Percentiles rank a stretch among this genome's conserved stretches.
phyloP scores from a whole-genome alignment of 2,113 vertebrate genomes.

The Sapayoa aenigma region DNA sequence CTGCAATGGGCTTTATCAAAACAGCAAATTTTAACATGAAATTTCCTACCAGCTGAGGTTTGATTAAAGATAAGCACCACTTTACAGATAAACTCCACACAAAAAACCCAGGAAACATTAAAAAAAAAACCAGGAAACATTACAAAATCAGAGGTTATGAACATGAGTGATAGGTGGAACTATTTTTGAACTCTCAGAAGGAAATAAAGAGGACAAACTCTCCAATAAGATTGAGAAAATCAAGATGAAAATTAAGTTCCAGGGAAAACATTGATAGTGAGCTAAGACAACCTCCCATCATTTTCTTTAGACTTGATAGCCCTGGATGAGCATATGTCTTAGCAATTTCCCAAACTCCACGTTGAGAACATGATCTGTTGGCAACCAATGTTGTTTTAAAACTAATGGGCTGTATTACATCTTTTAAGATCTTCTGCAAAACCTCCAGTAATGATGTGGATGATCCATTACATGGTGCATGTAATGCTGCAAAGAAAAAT shows the following conservation, averaged over 20 bases:
- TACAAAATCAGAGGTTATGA: background rate
- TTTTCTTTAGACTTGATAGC: background rate
- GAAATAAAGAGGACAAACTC: background rate
- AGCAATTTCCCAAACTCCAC: background rate
- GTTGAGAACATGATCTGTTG: background rate
- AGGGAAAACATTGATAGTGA: background rate
- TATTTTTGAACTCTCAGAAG: background rate
- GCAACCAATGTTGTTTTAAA: background rate
- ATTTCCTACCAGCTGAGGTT: background rate
- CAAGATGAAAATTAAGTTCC: background rate
- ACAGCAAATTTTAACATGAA: background rate
- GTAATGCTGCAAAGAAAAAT: background rate
- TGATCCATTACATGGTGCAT: background rate
- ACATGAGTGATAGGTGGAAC: background rate
- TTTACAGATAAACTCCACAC: background rate
- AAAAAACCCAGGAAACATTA: background rate
- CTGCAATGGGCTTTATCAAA: background rate
- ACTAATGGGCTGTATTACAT: background rate
- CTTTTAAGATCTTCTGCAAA: background rate
- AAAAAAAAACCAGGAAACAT: background rate
- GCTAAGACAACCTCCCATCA: background rate
- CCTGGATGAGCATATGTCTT: accelerated
- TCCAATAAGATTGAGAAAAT: background rate
- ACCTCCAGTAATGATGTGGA: background rate
- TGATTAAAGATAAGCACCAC: background rate